Base-by-base conservation (phyloP, 2,113 vertebrate genomes). In the Plecotus auritus region DNA sequence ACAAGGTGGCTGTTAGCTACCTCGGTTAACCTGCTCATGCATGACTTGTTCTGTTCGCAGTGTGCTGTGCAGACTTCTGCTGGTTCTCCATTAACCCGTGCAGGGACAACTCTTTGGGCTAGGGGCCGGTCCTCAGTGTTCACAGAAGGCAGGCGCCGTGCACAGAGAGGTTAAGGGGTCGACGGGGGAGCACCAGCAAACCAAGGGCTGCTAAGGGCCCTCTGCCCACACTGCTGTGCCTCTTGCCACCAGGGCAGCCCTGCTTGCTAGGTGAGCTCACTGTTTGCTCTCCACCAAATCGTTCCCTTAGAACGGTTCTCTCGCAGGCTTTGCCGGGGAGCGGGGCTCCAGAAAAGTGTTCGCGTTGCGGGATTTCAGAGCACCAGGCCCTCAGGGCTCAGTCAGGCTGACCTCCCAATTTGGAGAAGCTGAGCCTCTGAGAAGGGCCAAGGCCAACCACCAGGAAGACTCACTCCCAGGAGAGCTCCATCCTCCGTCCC, bases 1-100 rank as follows among this genome's bases (percentile, higher is more conserved):
- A 0, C 1, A 0, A 0, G 64, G 6, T 5, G 54, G 8, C 49
- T 4, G 59, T 2, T 0, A 0, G 30, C 32, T 5, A 26, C 56
- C 77, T 17, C 1, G 2, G n/a, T 7, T 9, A 11, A 26, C 23
- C 40, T 5, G 6, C 47, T 1, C 59, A 61, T 1, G 26, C 14
- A 2, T 8, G 1, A 8, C 4, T 9, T 1, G 11, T 23, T 5
- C 69, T 32, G 18, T n/a, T 32, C 13, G 13, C 1, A 1, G 2
- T 0, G 1, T 2, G 49, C 1, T 9, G 9, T 2, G 1, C 42
- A 54, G 54, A 20, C 49, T 1, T 47, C 1, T 7, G 9, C 22
- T 4, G 35, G 6, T 13, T 59, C 73, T 35, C 20, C 9, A 6
- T 20, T 7, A 49, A 35, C 26, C 9, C 1, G 12, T 30, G 18